phyloP scores from a whole-genome alignment of 1,140 invertebrate genomes.

The Dendroctonus ponderosae region DNA sequence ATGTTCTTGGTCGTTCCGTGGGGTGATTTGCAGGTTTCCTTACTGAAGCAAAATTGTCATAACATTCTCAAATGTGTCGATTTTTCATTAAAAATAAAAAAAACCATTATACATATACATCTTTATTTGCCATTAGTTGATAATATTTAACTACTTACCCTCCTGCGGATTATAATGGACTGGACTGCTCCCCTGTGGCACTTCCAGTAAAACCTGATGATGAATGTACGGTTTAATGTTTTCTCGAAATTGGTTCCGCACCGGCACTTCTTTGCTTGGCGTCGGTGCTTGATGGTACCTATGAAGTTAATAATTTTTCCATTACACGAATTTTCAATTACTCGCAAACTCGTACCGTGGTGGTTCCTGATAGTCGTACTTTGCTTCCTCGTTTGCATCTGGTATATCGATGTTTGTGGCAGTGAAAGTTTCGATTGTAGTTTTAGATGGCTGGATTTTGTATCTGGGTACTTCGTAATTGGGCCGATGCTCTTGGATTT shows the following conservation, averaged over 20 bases:
- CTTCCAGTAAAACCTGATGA: conserved; percentile 30
- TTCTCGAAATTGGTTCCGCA: conserved; percentile 9
- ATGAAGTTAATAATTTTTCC: conserved; percentile 2
- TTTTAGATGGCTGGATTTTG: conserved; percentile 41
- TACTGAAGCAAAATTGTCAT: conserved; percentile 12
- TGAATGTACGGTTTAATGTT: conserved; percentile 20
- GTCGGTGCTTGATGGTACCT: conserved; percentile 20
- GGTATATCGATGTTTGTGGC: conserved; percentile 45
- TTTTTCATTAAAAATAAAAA: too few relatives aligned
- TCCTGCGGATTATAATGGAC: conserved; percentile 1
- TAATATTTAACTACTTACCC: conserved; percentile 10
- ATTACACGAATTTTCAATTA: not conserved
- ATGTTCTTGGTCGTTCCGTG: conserved; percentile 7
- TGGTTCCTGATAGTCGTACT: conserved; percentile 7
- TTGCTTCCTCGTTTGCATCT: conserved; percentile 3
- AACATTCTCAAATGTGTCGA: too few relatives aligned
- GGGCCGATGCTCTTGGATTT: conserved; percentile 3
- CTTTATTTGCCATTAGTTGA: not conserved
- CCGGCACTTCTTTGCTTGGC: conserved; percentile 1
- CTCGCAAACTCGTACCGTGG: conserved; percentile 6
- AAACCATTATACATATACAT: too few relatives aligned
- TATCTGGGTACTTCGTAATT: conserved; percentile 10
- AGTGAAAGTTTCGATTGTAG: conserved; percentile 47
- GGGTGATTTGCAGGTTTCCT: conserved; percentile 12
- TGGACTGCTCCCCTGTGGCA: conserved; percentile 21